phyloP scores from a whole-genome alignment of 1,140 invertebrate species.

The Bombus sylvicola region DNA sequence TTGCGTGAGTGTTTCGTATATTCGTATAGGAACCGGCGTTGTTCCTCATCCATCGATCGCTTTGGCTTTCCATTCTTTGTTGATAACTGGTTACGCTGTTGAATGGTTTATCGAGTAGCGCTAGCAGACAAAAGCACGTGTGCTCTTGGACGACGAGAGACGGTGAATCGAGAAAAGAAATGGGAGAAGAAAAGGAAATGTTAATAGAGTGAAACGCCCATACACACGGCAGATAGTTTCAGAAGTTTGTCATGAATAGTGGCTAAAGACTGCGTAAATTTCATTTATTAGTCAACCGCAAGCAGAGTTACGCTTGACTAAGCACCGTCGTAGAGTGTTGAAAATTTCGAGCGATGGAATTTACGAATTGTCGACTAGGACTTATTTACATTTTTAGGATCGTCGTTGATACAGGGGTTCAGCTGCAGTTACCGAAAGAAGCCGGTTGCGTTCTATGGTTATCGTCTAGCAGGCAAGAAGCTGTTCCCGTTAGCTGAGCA shows the following conservation, averaged over 20 bases:
- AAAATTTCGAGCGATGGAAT: background rate
- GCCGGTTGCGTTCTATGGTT: constrained; percentile 42
- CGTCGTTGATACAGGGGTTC: background rate
- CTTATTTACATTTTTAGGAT: background rate
- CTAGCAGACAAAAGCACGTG: no score
- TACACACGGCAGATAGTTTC: no score
- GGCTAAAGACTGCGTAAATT: no score
- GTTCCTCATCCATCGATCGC: background rate
- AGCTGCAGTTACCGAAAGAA: background rate
- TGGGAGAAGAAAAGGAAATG: no score
- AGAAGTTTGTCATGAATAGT: no score
- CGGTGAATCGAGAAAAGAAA: no score
- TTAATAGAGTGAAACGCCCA: no score
- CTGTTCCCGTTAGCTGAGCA: constrained; percentile 65
- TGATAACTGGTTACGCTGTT: background rate
- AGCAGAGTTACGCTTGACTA: no score
- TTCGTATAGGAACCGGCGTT: background rate
- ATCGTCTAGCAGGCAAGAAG: constrained; percentile 52
- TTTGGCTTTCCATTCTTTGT: background rate
- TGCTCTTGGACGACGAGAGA: background rate
- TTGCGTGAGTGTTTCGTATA: background rate
- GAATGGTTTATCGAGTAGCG: no score
- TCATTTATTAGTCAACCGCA: no score
- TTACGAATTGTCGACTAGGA: no score
- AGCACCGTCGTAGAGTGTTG: no score